A percentile compares a stretch with the other conserved stretches of the same genome.
Conservation (phyloP, 2,888 invertebrate species). For the Thysanoteuthis rhombus region DNA sequence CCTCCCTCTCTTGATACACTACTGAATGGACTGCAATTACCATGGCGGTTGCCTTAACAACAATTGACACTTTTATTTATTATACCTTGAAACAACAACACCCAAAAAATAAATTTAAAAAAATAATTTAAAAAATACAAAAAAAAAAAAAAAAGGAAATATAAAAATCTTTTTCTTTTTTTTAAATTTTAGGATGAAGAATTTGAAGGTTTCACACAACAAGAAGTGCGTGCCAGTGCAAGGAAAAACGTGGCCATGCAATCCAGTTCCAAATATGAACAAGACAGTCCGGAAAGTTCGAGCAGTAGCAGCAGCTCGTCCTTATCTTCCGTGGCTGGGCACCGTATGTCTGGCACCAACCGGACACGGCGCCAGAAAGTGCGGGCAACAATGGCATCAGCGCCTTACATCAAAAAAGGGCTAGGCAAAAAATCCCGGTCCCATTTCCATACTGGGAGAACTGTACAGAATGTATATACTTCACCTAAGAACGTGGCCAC, state of each 20-base stretch:
- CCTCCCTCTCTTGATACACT: not conserved
- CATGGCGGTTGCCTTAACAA: not conserved
- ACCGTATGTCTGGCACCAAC: conserved; percentile 40
- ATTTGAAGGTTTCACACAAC: conserved; percentile 58
- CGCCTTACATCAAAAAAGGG: conserved; percentile 42
- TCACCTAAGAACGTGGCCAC: conserved; percentile 19
- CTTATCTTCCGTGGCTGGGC: conserved; percentile 34
- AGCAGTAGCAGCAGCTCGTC: conserved; percentile 17
- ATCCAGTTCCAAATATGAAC: not conserved
- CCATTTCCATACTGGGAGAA: conserved; percentile 37
- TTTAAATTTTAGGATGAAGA: conserved; percentile 57
- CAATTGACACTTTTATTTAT: not conserved
- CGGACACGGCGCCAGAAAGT: conserved; percentile 42
- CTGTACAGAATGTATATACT: conserved; percentile 31
- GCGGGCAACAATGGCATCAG: conserved; percentile 43
- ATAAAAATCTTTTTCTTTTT: conserved; percentile 19
- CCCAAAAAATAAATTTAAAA: not conserved
- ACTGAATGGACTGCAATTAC: not conserved
- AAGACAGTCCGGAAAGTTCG: conserved; percentile 28
- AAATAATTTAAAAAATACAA: too few relatives aligned
- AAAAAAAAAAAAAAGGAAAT: conserved; percentile 17
- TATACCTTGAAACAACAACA: not conserved
- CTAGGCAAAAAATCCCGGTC: conserved; percentile 42
- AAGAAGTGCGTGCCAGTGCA: conserved; percentile 47
- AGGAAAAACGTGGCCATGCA: conserved; percentile 33